Evolutionary conservation across 53 echinoderm and acorn worm species (phyloP), one percentile per base, ranked within the genome.

Genomic region (Zoroaster sp.): DNA sequence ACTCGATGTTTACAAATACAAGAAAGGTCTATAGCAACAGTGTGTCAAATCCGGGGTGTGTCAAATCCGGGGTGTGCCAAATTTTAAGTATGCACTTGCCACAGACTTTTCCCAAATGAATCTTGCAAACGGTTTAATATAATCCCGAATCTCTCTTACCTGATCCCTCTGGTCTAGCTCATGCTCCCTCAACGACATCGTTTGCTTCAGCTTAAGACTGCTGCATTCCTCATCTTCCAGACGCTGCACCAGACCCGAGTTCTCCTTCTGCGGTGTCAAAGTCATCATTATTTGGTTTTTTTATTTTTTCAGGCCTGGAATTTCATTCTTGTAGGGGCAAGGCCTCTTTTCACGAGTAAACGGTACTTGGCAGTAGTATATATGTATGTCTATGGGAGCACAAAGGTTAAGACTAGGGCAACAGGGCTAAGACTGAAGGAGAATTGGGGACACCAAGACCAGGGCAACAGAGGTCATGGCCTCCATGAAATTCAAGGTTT

Each of bases 241-340:
- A 31, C 82, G 88, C 53, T 95, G 83, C 14, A 89, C 68, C 28
- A 97, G 72, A 21, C n/a, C 38, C 11, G 88, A 90, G 52, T 90
- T 83, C 70, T 92, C 92, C 35, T 92, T 91, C 97, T 97, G 83
- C n/a, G n/a, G n/a, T n/a, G n/a, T n/a, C n/a, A n/a, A n/a, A n/a
- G n/a, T n/a, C n/a, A n/a, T n/a, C n/a, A n/a, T n/a, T n/a, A n/a
- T n/a, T n/a, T n/a, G n/a, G n/a, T n/a, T n/a, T n/a, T n/a, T n/a
- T n/a, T n/a, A n/a, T n/a, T n/a, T n/a, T n/a, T n/a, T n/a, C n/a
- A n/a, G n/a, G n/a, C n/a, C n/a, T n/a, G n/a, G n/a, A n/a, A n/a
- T n/a, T n/a, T n/a, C n/a, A n/a, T n/a, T n/a, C n/a, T n/a, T n/a
- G n/a, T n/a, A n/a, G n/a, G n/a, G n/a, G n/a, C n/a, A n/a, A n/a